These are phyloP conservation scores for Peromyscus leucopus DNA, from an alignment of 2,113 vertebrate genomes.

Conservation along the genomic window DNA sequence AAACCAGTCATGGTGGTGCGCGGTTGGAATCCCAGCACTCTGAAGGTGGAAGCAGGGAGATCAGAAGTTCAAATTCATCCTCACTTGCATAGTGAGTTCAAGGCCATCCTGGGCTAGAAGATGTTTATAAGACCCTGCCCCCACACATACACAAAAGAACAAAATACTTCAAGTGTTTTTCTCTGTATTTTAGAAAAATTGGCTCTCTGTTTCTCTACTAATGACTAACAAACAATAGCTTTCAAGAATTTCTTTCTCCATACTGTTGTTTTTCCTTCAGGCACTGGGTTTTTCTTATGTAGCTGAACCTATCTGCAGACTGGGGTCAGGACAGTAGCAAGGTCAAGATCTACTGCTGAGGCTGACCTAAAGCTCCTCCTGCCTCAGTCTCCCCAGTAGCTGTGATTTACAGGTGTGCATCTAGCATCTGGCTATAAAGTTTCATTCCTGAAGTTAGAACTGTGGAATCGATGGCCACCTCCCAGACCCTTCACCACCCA, in stretches of 20 bases:
- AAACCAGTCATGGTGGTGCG: too few species aligned
- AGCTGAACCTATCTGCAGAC: slow-evolving; percentile 10
- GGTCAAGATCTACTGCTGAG: neutral
- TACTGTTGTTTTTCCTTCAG: slow-evolving; percentile 37
- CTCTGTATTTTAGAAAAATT: slow-evolving; percentile 29
- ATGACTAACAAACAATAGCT: slow-evolving; percentile 52
- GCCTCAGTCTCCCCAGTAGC: neutral
- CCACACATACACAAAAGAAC: neutral
- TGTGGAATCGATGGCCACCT: neutral
- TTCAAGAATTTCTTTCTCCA: slow-evolving; percentile 46
- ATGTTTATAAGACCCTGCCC: neutral
- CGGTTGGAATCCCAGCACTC: neutral
- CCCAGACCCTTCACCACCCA: neutral
- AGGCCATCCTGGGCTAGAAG: neutral
- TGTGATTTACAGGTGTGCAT: neutral
- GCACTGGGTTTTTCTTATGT: neutral
- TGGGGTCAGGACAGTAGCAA: neutral
- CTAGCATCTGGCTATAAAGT: neutral
- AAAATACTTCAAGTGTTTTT: neutral
- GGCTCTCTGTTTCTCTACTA: slow-evolving; percentile 55
- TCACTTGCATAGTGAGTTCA: neutral
- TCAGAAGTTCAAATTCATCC: neutral
- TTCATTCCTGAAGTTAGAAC: neutral
- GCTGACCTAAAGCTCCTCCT: neutral
- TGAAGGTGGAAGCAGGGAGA: neutral